Conservation (phyloP, 2,888 invertebrate genomes). For the Eupithecia centaureata region DNA sequence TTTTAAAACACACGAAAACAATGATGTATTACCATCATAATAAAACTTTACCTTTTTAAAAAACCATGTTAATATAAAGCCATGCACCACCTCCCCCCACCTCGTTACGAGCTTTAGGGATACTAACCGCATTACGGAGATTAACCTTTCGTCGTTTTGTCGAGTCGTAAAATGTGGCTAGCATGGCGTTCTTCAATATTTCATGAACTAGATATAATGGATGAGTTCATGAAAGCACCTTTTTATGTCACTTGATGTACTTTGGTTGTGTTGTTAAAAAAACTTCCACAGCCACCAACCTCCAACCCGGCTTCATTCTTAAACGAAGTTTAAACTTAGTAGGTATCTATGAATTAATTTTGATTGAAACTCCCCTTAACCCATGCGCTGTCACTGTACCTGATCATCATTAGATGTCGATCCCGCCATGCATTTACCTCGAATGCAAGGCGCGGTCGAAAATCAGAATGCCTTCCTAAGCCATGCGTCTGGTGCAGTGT, state of each 20-base stretch:
- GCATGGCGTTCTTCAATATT: conserved; percentile 2
- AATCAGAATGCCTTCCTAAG: background rate
- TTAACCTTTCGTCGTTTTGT: conserved; percentile 11
- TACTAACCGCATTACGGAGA: conserved; percentile 14
- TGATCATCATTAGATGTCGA: too few relatives aligned
- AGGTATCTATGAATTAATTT: too few relatives aligned
- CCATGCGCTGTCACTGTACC: too few relatives aligned
- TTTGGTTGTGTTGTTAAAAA: background rate
- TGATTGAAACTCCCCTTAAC: background rate
- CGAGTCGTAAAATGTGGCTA: conserved; percentile 1
- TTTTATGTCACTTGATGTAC: background rate
- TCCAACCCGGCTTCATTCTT: background rate
- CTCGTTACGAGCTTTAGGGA: conserved; percentile 1
- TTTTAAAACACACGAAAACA: too few relatives aligned
- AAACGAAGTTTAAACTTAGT: background rate
- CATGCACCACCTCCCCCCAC: background rate
- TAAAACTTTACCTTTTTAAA: background rate
- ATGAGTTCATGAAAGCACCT: background rate
- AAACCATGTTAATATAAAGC: background rate
- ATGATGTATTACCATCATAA: too few relatives aligned
- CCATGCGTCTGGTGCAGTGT: background rate
- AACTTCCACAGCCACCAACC: background rate
- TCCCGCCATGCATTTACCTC: too few relatives aligned
- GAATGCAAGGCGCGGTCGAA: background rate
- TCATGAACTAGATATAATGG: conserved; percentile 3